Evolutionary conservation across 2,113 vertebrate species (phyloP).

Genomic region (Rhabdornis inornatus): DNA sequence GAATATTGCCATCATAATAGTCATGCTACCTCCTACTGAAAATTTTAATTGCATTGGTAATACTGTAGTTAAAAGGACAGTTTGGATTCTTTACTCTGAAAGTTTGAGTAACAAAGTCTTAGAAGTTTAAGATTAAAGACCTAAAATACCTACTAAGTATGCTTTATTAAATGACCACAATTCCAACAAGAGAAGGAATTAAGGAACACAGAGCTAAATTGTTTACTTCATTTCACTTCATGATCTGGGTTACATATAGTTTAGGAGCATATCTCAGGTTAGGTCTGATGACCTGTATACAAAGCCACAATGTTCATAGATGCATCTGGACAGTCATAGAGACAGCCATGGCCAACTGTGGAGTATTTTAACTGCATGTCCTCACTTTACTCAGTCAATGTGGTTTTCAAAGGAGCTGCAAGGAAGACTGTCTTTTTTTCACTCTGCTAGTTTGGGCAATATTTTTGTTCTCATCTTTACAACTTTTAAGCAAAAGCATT

Average conservation of each 20-base stretch:
- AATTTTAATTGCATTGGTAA: neutral
- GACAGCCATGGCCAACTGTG: rapidly evolving
- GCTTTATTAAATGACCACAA: neutral
- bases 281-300: neutral
- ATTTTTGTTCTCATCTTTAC: neutral
- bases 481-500: neutral
- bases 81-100: neutral
- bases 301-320: neutral
- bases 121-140: neutral
- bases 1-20: neutral
- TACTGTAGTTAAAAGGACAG: neutral
- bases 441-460: neutral
- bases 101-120: neutral
- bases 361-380: neutral
- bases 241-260: neutral
- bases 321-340: neutral
- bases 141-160: neutral
- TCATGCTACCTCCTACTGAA: neutral
- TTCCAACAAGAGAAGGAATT: neutral
- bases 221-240: neutral
- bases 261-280: neutral
- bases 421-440: neutral
- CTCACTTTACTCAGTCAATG: neutral
- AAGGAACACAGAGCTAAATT: neutral
- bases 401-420: neutral